These are phyloP conservation scores for Capitulum mitella DNA, from an alignment of 2,888 invertebrate genomes.

Conservation along the genomic window DNA sequence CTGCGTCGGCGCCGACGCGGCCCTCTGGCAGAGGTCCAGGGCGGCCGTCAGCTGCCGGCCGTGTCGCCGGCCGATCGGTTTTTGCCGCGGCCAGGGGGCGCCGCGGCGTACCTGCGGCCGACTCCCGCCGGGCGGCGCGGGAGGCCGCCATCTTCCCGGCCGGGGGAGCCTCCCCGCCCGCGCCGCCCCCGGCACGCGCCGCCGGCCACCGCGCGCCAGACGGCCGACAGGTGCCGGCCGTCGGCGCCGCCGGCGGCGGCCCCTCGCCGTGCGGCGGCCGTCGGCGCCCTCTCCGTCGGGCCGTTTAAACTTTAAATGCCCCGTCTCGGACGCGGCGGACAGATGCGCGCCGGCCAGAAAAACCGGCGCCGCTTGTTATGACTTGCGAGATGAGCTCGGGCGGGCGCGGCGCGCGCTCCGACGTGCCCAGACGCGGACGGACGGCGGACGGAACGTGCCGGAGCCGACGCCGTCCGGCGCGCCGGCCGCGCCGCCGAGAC, in stretches of 20 bases:
- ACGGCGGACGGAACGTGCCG: no score
- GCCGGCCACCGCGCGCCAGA: not conserved
- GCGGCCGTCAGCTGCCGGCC: not conserved
- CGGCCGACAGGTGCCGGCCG: not conserved
- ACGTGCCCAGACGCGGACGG: no score
- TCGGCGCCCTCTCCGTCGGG: not conserved
- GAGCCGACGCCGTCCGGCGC: no score
- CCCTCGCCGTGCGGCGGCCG: no score
- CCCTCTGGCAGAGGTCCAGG: not conserved
- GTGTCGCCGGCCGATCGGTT: not conserved
- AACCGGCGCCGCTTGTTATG: not conserved
- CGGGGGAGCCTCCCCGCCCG: not conserved
- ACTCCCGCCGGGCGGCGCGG: not conserved
- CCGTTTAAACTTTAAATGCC: not conserved
- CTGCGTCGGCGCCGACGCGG: not conserved
- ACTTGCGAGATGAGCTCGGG: not conserved
- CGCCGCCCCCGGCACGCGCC: not conserved
- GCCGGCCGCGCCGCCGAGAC: no score
- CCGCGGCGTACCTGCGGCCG: not conserved
- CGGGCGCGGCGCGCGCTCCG: not conserved
- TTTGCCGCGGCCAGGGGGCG: not conserved
- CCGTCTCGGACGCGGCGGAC: not conserved
- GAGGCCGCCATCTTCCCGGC: not conserved
- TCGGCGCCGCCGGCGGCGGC: no score
- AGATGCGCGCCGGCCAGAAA: not conserved